These are phyloP conservation scores for Sinocyclocheilus anshuiensis DNA, from an alignment of 2,113 vertebrate genomes.

Conservation along the genomic window DNA sequence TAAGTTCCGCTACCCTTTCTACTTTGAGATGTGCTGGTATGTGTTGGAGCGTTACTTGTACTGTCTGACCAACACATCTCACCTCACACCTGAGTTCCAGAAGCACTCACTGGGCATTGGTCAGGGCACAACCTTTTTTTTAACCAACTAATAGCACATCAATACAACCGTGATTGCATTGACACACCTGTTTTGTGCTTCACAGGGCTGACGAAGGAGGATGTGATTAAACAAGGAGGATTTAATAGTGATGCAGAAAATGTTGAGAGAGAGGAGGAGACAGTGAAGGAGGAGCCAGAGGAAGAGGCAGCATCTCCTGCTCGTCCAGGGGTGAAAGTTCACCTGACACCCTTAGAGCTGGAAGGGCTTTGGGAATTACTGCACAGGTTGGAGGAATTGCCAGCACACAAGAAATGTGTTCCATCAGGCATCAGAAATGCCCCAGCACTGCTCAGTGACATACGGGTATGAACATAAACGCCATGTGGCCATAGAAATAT, in stretches of 20 bases:
- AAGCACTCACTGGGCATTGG: constrained; percentile 93
- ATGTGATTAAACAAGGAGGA: constrained; percentile 55
- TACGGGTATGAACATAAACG: constrained; percentile 76
- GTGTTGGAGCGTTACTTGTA: constrained; percentile 95
- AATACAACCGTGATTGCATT: background rate
- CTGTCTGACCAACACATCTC: constrained; percentile 90
- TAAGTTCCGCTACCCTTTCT: constrained; percentile 98
- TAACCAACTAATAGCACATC: too few relatives aligned
- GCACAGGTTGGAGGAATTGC: constrained; percentile 91
- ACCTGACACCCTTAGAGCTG: constrained; percentile 89
- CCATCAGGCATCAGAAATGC: constrained; percentile 88
- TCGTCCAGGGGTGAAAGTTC: constrained; percentile 55
- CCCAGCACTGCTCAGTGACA: constrained; percentile 85
- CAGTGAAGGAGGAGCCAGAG: constrained; percentile 37
- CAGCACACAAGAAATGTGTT: constrained; percentile 91
- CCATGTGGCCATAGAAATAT: background rate
- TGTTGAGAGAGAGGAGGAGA: constrained; percentile 33
- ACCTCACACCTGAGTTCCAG: constrained; percentile 95
- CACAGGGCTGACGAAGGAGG: constrained; percentile 70
- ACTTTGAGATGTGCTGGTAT: constrained; percentile 99
- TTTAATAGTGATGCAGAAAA: constrained; percentile 41
- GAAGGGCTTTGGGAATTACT: constrained; percentile 92
- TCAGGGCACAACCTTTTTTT: constrained; percentile 66
- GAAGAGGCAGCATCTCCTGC: constrained; percentile 43
- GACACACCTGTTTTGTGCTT: background rate